Evolutionary conservation across 2,113 vertebrate species (phyloP).

Genomic region (Antigone vipio): DNA sequence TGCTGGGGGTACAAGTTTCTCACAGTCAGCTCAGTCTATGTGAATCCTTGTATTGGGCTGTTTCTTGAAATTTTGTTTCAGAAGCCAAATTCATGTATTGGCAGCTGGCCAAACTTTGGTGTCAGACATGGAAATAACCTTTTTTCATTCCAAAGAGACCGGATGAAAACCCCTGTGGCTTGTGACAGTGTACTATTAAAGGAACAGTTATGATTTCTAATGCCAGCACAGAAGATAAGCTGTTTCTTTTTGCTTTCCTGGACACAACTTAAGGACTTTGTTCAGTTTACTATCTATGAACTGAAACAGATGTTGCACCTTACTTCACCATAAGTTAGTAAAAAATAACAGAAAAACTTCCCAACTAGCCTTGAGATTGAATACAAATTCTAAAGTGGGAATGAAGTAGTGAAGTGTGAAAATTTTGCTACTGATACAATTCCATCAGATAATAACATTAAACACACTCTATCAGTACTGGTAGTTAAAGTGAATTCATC

Average conservation of each 20-base stretch:
- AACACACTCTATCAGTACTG: background rate
- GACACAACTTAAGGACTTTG: background rate
- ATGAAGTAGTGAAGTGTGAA: background rate
- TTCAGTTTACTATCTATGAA: background rate
- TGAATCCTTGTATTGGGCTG: background rate
- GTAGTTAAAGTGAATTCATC: background rate
- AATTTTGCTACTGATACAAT: background rate
- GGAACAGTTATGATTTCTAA: background rate
- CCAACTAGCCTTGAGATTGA: background rate
- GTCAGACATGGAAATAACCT: background rate
- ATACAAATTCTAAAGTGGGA: background rate
- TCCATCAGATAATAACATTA: background rate
- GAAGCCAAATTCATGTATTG: background rate
- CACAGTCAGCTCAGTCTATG: background rate
- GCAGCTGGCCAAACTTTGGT: background rate
- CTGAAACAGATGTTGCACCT: background rate
- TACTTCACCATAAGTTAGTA: background rate
- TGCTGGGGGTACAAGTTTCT: background rate
- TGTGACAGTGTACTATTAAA: background rate
- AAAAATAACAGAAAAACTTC: background rate
- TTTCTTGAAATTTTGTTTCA: background rate
- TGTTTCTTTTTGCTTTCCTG: background rate
- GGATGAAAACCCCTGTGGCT: background rate
- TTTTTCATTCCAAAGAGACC: background rate
- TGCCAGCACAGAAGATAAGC: background rate